Evolutionary conservation across 2,888 invertebrate species (phyloP), one percentile per base, ranked within the genome.

Genomic region (Pristionchus maxplancki): DNA sequence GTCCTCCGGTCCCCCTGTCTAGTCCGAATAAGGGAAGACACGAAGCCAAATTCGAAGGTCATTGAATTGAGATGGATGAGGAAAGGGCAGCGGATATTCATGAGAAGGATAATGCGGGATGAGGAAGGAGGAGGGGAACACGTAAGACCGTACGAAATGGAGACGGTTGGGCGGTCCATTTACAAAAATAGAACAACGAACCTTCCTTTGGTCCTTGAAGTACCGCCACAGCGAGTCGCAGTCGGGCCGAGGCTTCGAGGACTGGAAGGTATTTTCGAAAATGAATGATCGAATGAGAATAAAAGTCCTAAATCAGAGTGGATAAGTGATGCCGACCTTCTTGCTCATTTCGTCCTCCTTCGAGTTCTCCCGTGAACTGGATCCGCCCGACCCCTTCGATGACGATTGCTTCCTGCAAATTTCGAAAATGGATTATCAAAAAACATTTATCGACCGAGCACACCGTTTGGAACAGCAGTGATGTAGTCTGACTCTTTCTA

Each of bases 391-490:
- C 9, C 81, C 81, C 48, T 48, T 81, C n/a, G 78, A 48, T 31
- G 82, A 83, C 53, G 82, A 83, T 83, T 50, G 34, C 34, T 83
- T 83, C 50, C 82, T 83, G 82, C 20, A 31, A 71, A 24, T 40
- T 40, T 15, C 1, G 6, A 4, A 13, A 40, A 40, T 20, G 37
- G n/a, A 24, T 67, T 13, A 31, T 17, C 13, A 0, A 15, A 20
- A 58, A 24, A 58, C 5, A 58, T n/a, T n/a, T n/a, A n/a, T n/a
- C n/a, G n/a, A n/a, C n/a, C n/a, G n/a, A n/a, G n/a, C n/a, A n/a
- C n/a, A n/a, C n/a, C n/a, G n/a, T n/a, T n/a, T n/a, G n/a, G n/a
- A n/a, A n/a, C n/a, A n/a, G n/a, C n/a, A n/a, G n/a, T n/a, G n/a
- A n/a, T n/a, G n/a, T n/a, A n/a, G n/a, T n/a, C n/a, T n/a, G n/a